A percentile compares a stretch with the other conserved stretches of the same genome.
phyloP scores from a whole-genome alignment of 2,888 invertebrate genomes.

The Heliconius ismenius region DNA sequence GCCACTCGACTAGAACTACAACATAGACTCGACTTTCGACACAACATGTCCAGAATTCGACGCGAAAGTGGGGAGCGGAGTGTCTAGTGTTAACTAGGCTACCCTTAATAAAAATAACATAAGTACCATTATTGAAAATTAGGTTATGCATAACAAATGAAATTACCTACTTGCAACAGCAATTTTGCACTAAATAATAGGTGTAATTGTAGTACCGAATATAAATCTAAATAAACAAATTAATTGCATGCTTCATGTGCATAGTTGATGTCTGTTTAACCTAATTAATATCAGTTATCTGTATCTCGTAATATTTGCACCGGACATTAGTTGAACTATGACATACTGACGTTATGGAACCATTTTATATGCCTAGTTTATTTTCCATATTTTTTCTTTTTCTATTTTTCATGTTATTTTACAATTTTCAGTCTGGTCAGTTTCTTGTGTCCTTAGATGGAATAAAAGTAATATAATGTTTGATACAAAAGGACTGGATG shows the following conservation, averaged over 20 bases:
- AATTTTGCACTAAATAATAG: background rate
- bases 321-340: constrained; percentile 38
- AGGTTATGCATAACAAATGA: background rate
- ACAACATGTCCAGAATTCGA: no score
- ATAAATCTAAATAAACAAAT: constrained; percentile 31
- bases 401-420: background rate
- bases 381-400: background rate
- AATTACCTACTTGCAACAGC: background rate
- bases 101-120: background rate
- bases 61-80: no score
- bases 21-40: no score
- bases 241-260: constrained; percentile 33
- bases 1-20: no score
- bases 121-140: background rate
- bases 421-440: background rate
- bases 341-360: constrained; percentile 5
- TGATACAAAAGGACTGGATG: no score
- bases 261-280: constrained; percentile 37
- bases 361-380: background rate
- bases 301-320: constrained; percentile 37
- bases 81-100: no score
- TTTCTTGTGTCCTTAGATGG: no score
- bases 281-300: constrained; percentile 32
- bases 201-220: background rate
- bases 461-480: no score